A percentile compares a stretch with the other conserved stretches of the same genome.
phyloP scores from a whole-genome alignment of 64 coral and sea anemone genomes.

The Astreopora myriophthalma region DNA sequence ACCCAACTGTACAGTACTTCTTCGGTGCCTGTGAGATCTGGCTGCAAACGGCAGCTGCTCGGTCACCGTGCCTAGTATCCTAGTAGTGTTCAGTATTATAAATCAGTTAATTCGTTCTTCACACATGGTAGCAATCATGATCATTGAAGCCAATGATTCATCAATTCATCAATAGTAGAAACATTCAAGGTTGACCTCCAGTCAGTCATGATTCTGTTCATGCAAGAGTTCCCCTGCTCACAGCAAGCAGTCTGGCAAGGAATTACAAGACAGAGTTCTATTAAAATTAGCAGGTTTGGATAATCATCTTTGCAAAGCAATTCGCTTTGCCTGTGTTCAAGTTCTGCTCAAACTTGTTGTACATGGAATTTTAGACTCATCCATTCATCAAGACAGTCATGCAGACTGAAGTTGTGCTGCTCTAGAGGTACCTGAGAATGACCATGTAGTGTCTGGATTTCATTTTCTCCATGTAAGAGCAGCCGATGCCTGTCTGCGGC shows the following conservation, averaged over 20 bases:
- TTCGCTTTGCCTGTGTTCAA: constrained; percentile 9
- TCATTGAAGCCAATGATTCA: constrained; percentile 14
- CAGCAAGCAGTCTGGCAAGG: constrained; percentile 56
- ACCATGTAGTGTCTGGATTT: constrained; percentile 55
- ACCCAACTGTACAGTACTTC: constrained; percentile 38
- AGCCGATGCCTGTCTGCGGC: constrained; percentile 33
- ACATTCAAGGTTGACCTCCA: constrained; percentile 61
- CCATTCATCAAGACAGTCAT: constrained; percentile 42
- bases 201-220: constrained; percentile 66
- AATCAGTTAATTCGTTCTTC: constrained; percentile 32
- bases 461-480: constrained; percentile 35
- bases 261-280: constrained; percentile 52
- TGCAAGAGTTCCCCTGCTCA: constrained; percentile 56
- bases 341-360: constrained; percentile 51
- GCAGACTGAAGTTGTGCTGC: constrained; percentile 37
- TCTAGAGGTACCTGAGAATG: constrained; percentile 50
- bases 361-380: constrained; percentile 58
- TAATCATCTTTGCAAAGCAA: constrained; percentile 65
- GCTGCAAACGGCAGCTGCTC: background rate
- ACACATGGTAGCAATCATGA: background rate
- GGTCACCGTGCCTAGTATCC: background rate
- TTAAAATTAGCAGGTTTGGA: constrained; percentile 55
- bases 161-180: constrained; percentile 6
- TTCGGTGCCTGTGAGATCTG: background rate
- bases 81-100: constrained; percentile 3